Conservation (phyloP, 2,797 vertebrate genomes). For the Tenualosa ilisha region DNA sequence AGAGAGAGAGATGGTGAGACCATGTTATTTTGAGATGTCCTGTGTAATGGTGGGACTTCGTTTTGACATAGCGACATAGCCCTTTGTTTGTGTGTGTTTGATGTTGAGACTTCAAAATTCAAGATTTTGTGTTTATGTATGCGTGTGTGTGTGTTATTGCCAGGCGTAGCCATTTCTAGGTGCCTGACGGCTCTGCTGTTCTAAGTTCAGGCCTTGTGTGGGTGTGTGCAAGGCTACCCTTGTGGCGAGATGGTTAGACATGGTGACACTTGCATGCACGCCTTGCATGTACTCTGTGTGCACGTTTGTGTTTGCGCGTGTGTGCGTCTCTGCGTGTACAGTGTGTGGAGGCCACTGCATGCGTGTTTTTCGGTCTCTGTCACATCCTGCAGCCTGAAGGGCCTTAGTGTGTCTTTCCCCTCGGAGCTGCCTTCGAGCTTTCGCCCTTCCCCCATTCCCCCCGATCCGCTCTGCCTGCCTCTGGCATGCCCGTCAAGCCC, state of each 20-base stretch:
- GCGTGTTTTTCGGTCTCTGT: not conserved
- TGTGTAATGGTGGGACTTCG: too few relatives aligned
- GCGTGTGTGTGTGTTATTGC: not conserved
- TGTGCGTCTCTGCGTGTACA: not conserved
- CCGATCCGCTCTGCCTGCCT: not conserved
- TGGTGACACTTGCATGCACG: not conserved
- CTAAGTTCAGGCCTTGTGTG: not conserved
- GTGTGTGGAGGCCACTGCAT: not conserved
- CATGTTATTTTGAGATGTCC: too few relatives aligned
- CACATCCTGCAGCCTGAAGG: not conserved
- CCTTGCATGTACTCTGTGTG: not conserved
- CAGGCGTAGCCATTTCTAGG: not conserved
- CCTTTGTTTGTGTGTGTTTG: not conserved
- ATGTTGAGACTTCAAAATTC: not conserved
- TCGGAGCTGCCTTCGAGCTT: not conserved
- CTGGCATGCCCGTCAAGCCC: conserved; percentile 1
- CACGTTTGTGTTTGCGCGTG: not conserved
- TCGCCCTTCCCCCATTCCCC: not conserved
- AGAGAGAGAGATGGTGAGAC: too few relatives aligned
- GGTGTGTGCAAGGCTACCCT: not conserved
- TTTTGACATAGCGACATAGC: too few relatives aligned
- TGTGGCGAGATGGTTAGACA: not conserved
- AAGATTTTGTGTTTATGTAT: not conserved
- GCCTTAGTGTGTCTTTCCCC: not conserved
- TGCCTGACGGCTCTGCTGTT: not conserved